Evolutionary conservation across 2,888 invertebrate species (phyloP), one percentile per base, ranked within the genome.

Genomic region (Megastigmus dorsalis): DNA sequence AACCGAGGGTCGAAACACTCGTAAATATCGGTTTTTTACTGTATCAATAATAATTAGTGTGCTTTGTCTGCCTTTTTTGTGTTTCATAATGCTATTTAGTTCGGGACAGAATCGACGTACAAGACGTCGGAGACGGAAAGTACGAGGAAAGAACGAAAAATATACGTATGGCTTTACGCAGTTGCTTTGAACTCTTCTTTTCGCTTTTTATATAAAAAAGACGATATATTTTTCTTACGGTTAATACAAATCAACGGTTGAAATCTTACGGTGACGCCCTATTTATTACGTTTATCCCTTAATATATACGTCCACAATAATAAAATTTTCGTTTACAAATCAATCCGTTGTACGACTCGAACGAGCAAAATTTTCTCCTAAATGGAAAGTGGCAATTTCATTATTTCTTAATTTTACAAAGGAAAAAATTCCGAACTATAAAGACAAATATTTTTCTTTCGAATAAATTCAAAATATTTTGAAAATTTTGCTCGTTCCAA

Each of bases 321-420:
- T 41, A 43, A 60, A 60, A 60, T 60, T 28, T 59, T 59, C 59
- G 48, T 45, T 62, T 9, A 23, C 23, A 9, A 48, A 33, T 20
- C 10, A 23, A 3, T 62, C 43, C 36, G 5, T 13, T 9, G 15
- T n/a, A n/a, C 18, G 6, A 10, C 23, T 13, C 15, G 15, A 59
- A 41, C 45, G 43, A 7, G 54, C 30, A 33, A 18, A 33, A 28
- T 20, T 38, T 59, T 41, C n/a, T n/a, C 41, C 38, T 7, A 13
- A 20, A 41, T n/a, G n/a, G n/a, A 28, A 15, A 43, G 28, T 6
- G 18, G 38, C 9, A n/a, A n/a, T n/a, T n/a, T n/a, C n/a, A n/a
- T n/a, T n/a, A n/a, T n/a, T n/a, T n/a, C n/a, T n/a, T n/a, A n/a
- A n/a, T n/a, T n/a, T n/a, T n/a, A n/a, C n/a, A n/a, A n/a, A n/a